A percentile compares a stretch with the other conserved stretches of the same genome.
Evolutionary conservation across 2,797 vertebrate genomes (phyloP).

Genomic region (Melanotaenia maccullochi): DNA sequence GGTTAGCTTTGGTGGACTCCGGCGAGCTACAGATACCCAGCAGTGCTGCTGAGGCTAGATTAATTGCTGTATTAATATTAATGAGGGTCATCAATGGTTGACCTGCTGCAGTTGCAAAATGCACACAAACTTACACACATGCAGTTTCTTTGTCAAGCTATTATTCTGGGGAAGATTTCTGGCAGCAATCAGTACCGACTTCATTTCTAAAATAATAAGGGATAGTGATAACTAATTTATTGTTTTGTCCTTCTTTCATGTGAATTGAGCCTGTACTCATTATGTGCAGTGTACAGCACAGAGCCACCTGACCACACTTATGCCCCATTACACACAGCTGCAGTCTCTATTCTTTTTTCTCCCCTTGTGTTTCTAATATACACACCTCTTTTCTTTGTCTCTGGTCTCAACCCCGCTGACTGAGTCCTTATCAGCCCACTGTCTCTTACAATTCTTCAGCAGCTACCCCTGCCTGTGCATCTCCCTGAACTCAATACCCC

Average conservation of each 20-base stretch:
- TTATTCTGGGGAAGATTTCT: slow-evolving; percentile 22
- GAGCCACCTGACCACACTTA: slow-evolving; percentile 22
- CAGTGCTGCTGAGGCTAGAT: slow-evolving; percentile 53
- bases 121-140: slow-evolving; percentile 5
- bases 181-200: slow-evolving; percentile 2
- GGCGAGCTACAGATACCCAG: slow-evolving; percentile 36
- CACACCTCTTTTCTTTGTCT: background rate
- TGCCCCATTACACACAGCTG: slow-evolving; percentile 25
- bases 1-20: slow-evolving; percentile 39
- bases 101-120: slow-evolving; percentile 49
- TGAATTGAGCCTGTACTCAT: slow-evolving; percentile 46
- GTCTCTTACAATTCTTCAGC: slow-evolving; percentile 27
- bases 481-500: slow-evolving; percentile 36
- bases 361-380: slow-evolving; percentile 11
- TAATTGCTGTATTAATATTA: slow-evolving; percentile 83
- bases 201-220: slow-evolving; percentile 11
- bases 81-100: slow-evolving; percentile 68
- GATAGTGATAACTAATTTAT: slow-evolving; percentile 21
- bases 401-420: background rate
- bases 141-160: slow-evolving; percentile 11
- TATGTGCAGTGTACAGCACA: background rate
- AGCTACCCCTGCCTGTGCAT: slow-evolving; percentile 16
- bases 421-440: slow-evolving; percentile 29
- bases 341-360: slow-evolving; percentile 17
- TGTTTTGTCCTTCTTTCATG: slow-evolving; percentile 57